Percentiles rank a stretch among this genome's conserved stretches.
Conservation (phyloP, 2,888 invertebrate species). For the Tipula helvola region DNA sequence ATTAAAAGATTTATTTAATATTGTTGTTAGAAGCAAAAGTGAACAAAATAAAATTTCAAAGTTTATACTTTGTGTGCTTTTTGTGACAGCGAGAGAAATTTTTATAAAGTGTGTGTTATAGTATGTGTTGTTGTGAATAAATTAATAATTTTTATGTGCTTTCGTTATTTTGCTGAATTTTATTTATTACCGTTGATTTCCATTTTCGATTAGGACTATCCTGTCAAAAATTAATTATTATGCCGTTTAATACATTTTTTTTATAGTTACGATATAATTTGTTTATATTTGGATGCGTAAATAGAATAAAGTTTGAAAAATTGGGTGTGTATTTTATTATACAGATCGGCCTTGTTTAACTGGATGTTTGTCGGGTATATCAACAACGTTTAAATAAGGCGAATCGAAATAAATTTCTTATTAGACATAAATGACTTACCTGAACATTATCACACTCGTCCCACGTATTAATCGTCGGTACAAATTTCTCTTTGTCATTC, state of each 20-base stretch:
- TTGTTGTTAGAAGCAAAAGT: not conserved
- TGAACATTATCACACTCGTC: constrained; percentile 74
- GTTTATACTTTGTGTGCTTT: not conserved
- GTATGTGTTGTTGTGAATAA: constrained; percentile 15
- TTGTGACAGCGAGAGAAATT: not conserved
- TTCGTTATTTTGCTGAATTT: not conserved
- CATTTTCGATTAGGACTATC: constrained; percentile 33
- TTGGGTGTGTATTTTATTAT: not conserved
- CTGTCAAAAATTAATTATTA: constrained; percentile 24
- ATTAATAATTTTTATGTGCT: constrained; percentile 7
- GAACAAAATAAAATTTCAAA: not conserved
- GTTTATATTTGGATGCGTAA: not conserved
- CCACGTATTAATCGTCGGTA: constrained; percentile 53
- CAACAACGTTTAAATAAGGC: too few relatives aligned
- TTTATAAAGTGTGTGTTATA: not conserved
- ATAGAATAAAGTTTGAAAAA: too few relatives aligned
- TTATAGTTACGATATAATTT: not conserved
- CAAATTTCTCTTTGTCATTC: constrained; percentile 43
- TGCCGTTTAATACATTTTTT: not conserved
- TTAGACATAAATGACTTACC: constrained; percentile 30
- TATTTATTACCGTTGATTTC: constrained; percentile 33
- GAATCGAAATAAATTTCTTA: too few relatives aligned
- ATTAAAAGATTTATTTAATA: not conserved
- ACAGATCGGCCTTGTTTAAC: too few relatives aligned
- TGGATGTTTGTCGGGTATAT: too few relatives aligned